Evolutionary conservation across 1,140 invertebrate species (phyloP).

Genomic region (Kradibia gibbosae): DNA sequence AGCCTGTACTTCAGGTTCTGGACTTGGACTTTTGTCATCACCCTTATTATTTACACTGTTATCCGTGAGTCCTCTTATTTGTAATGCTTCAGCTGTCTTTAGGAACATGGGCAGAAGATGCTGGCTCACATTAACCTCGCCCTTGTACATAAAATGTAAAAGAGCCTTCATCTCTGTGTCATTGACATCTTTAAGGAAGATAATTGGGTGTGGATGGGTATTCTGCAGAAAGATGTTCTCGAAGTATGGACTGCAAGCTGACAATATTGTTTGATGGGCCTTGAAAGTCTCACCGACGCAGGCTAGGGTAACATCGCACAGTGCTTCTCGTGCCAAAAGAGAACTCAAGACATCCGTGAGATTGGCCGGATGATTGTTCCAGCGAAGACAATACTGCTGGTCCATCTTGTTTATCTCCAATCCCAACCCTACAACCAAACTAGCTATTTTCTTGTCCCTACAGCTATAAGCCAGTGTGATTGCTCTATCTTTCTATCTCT

Average conservation of each 20-base stretch:
- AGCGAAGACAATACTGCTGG: constrained; percentile 94
- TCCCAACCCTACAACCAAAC: constrained; percentile 67
- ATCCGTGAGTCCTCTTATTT: constrained; percentile 91
- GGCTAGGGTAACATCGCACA: constrained; percentile 93
- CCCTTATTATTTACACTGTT: constrained; percentile 77
- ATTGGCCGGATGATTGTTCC: constrained; percentile 94
- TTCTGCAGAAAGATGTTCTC: constrained; percentile 94
- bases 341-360: constrained; percentile 90
- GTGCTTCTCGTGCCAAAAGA: constrained; percentile 86
- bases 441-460: constrained; percentile 29
- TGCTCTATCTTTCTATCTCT: constrained; percentile 30
- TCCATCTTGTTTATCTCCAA: constrained; percentile 79
- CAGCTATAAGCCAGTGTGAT: constrained; percentile 31
- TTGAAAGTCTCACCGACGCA: constrained; percentile 93
- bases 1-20: constrained; percentile 65
- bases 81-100: constrained; percentile 91
- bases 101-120: constrained; percentile 90
- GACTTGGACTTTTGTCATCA: constrained; percentile 66
- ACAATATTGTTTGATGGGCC: constrained; percentile 94
- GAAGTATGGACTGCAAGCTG: constrained; percentile 95
- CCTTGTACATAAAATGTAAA: constrained; percentile 93
- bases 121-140: constrained; percentile 90
- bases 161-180: constrained; percentile 89
- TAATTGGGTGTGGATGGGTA: constrained; percentile 91
- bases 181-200: constrained; percentile 92